Evolutionary conservation across 2,113 vertebrate species (phyloP).

Genomic region (Atlantisia rogersi): DNA sequence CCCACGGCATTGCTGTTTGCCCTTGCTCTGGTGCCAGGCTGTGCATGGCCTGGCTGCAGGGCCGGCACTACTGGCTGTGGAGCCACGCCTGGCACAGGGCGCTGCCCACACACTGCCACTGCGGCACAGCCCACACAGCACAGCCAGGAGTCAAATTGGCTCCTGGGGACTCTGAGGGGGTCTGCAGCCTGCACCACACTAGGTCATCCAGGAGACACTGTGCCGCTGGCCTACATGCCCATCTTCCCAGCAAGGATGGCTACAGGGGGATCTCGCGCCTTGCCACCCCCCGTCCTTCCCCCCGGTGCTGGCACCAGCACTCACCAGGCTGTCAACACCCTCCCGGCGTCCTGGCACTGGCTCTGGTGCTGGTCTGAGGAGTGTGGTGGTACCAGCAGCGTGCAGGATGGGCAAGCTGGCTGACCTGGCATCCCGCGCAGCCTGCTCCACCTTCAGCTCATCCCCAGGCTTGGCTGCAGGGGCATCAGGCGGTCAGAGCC

Average conservation of each 20-base stretch:
- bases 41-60: not conserved
- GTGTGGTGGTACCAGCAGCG: constrained; percentile 64
- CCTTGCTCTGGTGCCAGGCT: not conserved
- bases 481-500: not conserved
- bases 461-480: constrained; percentile 85
- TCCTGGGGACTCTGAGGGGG: not conserved
- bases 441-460: constrained; percentile 90
- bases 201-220: not conserved
- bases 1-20: not conserved
- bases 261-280: fast-evolving
- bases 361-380: constrained; percentile 72
- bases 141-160: not conserved
- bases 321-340: constrained; percentile 84
- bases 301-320: not conserved
- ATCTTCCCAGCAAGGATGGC: not conserved
- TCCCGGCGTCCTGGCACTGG: constrained; percentile 76
- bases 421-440: constrained; percentile 82
- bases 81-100: not conserved
- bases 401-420: constrained; percentile 88
- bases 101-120: fast-evolving
- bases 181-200: not conserved
- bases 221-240: not conserved
- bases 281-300: fast-evolving
- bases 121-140: fast-evolving
- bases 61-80: not conserved